A percentile compares a stretch with the other conserved stretches of the same genome.
Conservation (phyloP, 2,888 invertebrate species). For the Spialia ferax region DNA sequence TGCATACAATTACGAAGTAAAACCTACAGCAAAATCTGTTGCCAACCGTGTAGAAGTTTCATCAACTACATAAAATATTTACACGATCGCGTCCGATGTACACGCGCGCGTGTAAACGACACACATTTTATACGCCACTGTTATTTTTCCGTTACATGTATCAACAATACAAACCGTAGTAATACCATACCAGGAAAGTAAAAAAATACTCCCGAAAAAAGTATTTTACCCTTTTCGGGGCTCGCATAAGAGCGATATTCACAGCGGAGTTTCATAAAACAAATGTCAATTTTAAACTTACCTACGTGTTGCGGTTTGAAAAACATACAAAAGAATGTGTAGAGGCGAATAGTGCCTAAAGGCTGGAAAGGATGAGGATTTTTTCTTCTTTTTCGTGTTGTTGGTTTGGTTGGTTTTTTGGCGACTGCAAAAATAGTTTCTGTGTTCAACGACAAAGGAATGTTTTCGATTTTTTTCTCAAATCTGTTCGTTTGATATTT, state of each 20-base stretch:
- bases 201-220: slow-evolving; percentile 11
- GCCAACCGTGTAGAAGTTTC: slow-evolving; percentile 18
- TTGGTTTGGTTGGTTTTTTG: slow-evolving; percentile 6
- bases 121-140: slow-evolving; percentile 19
- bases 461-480: background rate
- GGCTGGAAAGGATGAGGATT: background rate
- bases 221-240: slow-evolving; percentile 5
- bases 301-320: slow-evolving; percentile 1
- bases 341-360: background rate
- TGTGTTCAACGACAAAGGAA: background rate
- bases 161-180: slow-evolving; percentile 17
- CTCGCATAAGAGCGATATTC: slow-evolving; percentile 4
- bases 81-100: slow-evolving; percentile 10
- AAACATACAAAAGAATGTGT: slow-evolving; percentile 13
- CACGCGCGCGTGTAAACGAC: slow-evolving; percentile 6
- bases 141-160: slow-evolving; percentile 29
- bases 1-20: slow-evolving; percentile 9
- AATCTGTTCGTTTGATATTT: background rate
- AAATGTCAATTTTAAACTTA: slow-evolving; percentile 17
- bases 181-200: background rate
- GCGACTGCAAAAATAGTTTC: background rate
- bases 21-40: slow-evolving; percentile 22
- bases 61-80: slow-evolving; percentile 22
- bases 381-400: slow-evolving; percentile 10
- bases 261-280: slow-evolving; percentile 11